Evolutionary conservation across 2,797 vertebrate genomes (phyloP).

Genomic region (Microctenopoma steveboyesi): DNA sequence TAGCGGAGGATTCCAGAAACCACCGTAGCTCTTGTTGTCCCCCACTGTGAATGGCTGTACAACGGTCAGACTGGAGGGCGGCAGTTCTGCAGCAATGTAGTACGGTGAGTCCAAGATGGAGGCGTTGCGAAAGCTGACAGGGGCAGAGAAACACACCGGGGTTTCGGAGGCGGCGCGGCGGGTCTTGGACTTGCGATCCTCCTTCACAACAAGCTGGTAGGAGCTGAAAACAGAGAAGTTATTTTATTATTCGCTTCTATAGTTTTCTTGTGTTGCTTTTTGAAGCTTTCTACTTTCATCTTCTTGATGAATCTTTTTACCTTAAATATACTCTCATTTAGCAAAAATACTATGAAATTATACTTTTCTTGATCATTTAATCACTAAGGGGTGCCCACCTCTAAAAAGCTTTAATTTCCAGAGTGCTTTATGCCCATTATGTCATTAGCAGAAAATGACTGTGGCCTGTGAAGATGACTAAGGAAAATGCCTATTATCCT

Average conservation of each 20-base stretch:
- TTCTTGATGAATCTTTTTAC: background rate
- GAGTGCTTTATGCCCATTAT: constrained; percentile 30
- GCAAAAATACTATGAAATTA: background rate
- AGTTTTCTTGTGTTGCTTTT: background rate
- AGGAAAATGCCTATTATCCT: constrained; percentile 4
- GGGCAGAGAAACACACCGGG: constrained; percentile 90
- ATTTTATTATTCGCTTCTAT: background rate
- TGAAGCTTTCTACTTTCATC: background rate
- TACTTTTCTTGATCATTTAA: background rate
- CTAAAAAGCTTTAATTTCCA: constrained; percentile 9
- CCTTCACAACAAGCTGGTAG: constrained; percentile 97
- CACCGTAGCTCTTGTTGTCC: constrained; percentile 97
- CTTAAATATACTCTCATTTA: background rate
- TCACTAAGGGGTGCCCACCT: background rate
- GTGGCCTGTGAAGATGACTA: constrained; percentile 8
- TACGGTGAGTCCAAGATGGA: constrained; percentile 89
- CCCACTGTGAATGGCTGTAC: constrained; percentile 95
- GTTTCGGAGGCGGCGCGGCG: constrained; percentile 90
- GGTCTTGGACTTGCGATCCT: constrained; percentile 90
- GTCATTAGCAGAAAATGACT: background rate
- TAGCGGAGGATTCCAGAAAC: constrained; percentile 96
- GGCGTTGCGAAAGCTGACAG: constrained; percentile 93
- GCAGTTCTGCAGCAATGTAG: constrained; percentile 94
- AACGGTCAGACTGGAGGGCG: constrained; percentile 89
- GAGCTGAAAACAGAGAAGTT: constrained; percentile 77